Evolutionary conservation across 1,140 invertebrate species (phyloP), one percentile per base, ranked within the genome.

Genomic region (Drosophila rhopaloa): DNA sequence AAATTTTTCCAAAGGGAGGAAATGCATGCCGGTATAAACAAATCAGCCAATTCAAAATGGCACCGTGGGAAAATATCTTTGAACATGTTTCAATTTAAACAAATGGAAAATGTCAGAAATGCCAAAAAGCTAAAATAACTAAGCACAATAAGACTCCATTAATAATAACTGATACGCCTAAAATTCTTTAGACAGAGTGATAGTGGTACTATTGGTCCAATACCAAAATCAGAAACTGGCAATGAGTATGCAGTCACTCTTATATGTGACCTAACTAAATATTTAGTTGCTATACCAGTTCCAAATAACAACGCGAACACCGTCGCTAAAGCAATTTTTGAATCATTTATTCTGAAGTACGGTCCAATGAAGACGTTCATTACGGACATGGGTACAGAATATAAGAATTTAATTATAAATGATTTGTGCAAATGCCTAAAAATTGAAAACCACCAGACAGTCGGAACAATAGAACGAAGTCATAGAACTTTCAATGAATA

Each of bases 321-420:
- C 5, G 66, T 67, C 8, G 79, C n/a, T 2, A 43, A 62, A 62
- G 76, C 67, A 4, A 82, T 80, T 14, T 60, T 76, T n/a, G 76
- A 85, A 57, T 38, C 37, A 14, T 71, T 63, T 41, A 53, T 63
- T 44, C 68, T 74, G 5, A 68, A 48, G 27, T 66, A 44, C 55
- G 48, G 43, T 60, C 46, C 63, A 46, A 75, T 68, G 57, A 75
- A 75, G 58, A 75, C 61, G 46, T 56, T 67, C 43, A 61, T 66
- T 35, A 44, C 58, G 14, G 66, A 68, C 51, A 70, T 70, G 66
- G 58, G 58, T 40, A 70, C 73, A 47, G 76, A 85, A 55, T 76
- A 81, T 62, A 76, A 62, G 62, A 81, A 82, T 59, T 27, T 65
- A 57, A 48, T 67, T 14, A 62, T 85, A 10, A 32, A 61, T 27